Base-by-base conservation (phyloP, 2,888 invertebrate genomes). In the Tortrix viridana region DNA sequence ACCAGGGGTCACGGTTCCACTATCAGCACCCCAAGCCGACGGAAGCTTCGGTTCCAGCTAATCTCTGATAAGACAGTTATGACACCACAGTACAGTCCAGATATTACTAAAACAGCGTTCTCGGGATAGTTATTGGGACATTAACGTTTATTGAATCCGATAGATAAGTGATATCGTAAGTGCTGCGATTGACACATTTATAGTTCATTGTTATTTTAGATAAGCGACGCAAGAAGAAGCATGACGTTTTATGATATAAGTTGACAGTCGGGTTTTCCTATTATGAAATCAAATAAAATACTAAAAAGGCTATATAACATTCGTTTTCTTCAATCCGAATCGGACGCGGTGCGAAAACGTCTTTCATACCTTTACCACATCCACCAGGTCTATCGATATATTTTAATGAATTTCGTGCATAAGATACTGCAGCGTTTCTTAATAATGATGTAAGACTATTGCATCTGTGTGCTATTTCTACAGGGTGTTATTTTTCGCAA, bases 21-120 rank as follows among this genome's bases (percentile, higher is more conserved):
- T 46, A 61, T 50, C 57, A 61, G 32, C 48, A 57, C 57, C 22
- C 38, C 22, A 32, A 52, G 37, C 56, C 46, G 50, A 16, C 57
- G 46, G 52, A 19, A 32, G 23, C 23, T 54, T 18, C 16, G 41
- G 41, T 63, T 63, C 63, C 48, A 41, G 32, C 19, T 63, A 63
- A 63, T 58, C 63, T 63, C 4, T 6, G 53, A 63, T 63, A 63
- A 62, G 47, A 53, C 44, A 37, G n/a, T 48, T 53, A 46, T 47
- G 58, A 43, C 48, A 52, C 52, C 52, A n/a, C n/a, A n/a, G n/a
- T n/a, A n/a, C n/a, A 53, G 57, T 57, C 41, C 38, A 23, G 44
- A 46, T 44, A 18, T 23, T 49, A 26, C 46, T 56, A 54, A n/a
- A 41, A 55, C 56, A 50, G 48, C 16, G 26, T 61, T 46, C 44